phyloP scores from a whole-genome alignment of 2,113 vertebrate species.

The Leucopsar rothschildi region DNA sequence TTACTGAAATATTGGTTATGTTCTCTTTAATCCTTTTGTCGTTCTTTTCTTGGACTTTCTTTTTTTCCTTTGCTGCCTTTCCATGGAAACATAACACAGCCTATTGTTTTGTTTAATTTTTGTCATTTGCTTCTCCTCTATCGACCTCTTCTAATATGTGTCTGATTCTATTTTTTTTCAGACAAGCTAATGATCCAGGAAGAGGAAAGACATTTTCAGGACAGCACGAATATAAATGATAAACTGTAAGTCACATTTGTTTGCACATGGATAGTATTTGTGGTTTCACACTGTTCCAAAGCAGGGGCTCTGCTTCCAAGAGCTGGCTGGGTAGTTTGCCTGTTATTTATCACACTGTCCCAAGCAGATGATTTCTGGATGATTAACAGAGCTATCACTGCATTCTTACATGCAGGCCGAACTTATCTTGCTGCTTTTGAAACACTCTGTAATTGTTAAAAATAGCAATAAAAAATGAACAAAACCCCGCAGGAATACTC shows the following conservation, averaged over 20 bases:
- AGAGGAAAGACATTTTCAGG: constrained; percentile 42
- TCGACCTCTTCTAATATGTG: constrained; percentile 38
- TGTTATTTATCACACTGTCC: constrained; percentile 21
- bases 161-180: constrained; percentile 55
- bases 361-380: neutral
- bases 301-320: constrained; percentile 26
- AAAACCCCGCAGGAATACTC: accelerated
- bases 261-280: constrained; percentile 16
- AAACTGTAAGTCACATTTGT: constrained; percentile 44
- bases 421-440: neutral
- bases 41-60: neutral
- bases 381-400: neutral
- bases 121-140: constrained; percentile 47
- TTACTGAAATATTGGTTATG: neutral
- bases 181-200: constrained; percentile 41
- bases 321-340: neutral
- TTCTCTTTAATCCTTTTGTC: neutral
- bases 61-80: constrained; percentile 35
- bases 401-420: neutral
- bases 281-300: constrained; percentile 23
- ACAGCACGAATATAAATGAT: neutral
- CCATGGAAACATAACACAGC: constrained; percentile 59
- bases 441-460: neutral
- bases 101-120: constrained; percentile 62
- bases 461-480: neutral